Evolutionary conservation across 2,797 vertebrate species (phyloP), one percentile per base, ranked within the genome.

Genomic region (Phoeniculus purpureus): DNA sequence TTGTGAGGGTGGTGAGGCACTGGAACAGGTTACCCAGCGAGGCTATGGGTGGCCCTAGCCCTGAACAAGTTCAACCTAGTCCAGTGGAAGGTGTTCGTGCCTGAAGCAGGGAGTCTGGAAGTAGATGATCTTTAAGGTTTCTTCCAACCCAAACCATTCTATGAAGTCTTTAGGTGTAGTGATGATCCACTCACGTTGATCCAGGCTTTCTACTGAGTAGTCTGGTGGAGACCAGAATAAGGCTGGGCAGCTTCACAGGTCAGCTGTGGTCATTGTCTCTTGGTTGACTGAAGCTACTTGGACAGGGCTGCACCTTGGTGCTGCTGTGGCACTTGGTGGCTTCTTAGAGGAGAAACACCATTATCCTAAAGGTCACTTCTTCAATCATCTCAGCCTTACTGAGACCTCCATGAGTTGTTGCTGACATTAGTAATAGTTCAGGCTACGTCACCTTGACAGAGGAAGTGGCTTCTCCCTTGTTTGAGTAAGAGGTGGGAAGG

Each of bases 281-380:
- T 37, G 34, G 66, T 23, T n/a, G n/a, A 21, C 34, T 56, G 32
- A n/a, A 70, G 68, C 21, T 73, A 7, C 2, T 0, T 17, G 37
- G 40, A 14, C 12, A 71, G 17, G 6, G 40, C 48, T 61, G 6
- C 4, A 12, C 7, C 29, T 58, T 1, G 0, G 1, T 56, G 23
- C 17, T 29, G 48, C 26, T 32, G 25, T 66, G 3, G 0, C 32
- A 17, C 22, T n/a, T 14, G 8, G 22, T 73, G 31, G 45, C n/a
- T 68, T 86, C 43, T 59, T 29, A 15, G 25, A 89, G 58, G 54
- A 58, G 59, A 81, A 29, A 29, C 19, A 32, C 27, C 21, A 1
- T 1, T 73, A 64, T 47, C 85, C 32, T 89, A 26, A 21, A 73
- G 43, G 54, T 40, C 37, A 37, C 23, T 48, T 9, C 72, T 54